Percentiles rank a stretch among this genome's conserved stretches.
phyloP scores from a whole-genome alignment of 2,797 vertebrate species.

The Phrynocephalus guinanensis region DNA sequence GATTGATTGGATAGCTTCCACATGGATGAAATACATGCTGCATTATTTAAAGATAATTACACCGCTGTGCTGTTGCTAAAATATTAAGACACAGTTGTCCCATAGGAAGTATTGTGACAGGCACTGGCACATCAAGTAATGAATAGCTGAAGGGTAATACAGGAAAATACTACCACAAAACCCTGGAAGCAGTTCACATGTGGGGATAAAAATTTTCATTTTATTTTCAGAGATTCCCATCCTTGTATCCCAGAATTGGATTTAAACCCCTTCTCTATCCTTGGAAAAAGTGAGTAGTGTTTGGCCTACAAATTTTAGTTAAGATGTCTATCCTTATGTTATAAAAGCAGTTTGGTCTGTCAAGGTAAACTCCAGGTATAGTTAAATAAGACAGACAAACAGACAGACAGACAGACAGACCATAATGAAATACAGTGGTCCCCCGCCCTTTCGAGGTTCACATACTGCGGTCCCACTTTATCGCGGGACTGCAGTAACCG shows the following conservation, averaged over 20 bases:
- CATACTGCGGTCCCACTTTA: too few relatives aligned
- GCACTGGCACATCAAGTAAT: slow-evolving; percentile 74
- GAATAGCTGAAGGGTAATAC: slow-evolving; percentile 71
- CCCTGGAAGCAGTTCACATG: slow-evolving; percentile 52
- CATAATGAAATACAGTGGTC: neutral
- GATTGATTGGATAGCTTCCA: slow-evolving; percentile 78
- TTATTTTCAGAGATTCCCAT: slow-evolving; percentile 41
- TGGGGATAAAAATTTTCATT: slow-evolving; percentile 43
- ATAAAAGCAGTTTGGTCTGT: neutral
- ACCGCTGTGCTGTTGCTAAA: slow-evolving; percentile 78
- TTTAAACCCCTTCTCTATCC: slow-evolving; percentile 19
- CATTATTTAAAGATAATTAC: slow-evolving; percentile 86
- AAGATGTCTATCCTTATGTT: neutral
- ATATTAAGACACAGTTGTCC: slow-evolving; percentile 81
- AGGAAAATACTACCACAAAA: slow-evolving; percentile 57
- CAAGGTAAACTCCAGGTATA: neutral
- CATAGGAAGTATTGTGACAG: slow-evolving; percentile 77
- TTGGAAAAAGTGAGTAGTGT: slow-evolving; percentile 26
- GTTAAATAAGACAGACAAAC: neutral
- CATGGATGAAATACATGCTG: slow-evolving; percentile 77
- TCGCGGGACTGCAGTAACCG: too few relatives aligned
- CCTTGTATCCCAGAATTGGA: slow-evolving; percentile 39
- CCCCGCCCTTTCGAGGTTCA: too few relatives aligned
- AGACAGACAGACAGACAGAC: slow-evolving; percentile 22
- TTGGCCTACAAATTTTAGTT: slow-evolving; percentile 12